A percentile compares a stretch with the other conserved stretches of the same genome.
These are phyloP conservation scores for Pseudopleuronectes americanus DNA, from an alignment of 2,797 vertebrate species.

Conservation along the genomic window DNA sequence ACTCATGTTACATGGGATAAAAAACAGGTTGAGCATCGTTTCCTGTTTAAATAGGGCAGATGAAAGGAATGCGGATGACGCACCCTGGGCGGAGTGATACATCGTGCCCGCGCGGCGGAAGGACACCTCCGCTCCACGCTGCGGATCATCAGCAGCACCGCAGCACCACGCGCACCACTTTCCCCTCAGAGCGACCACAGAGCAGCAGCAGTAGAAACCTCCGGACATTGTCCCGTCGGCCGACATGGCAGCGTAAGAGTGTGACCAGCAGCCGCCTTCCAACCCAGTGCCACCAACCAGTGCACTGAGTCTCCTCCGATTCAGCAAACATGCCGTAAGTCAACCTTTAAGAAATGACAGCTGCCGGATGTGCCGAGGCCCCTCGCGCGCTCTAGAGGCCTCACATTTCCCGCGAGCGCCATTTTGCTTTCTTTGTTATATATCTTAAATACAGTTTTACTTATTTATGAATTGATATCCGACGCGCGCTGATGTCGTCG, in stretches of 20 bases:
- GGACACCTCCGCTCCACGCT: constrained; percentile 42
- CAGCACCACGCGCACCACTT: constrained; percentile 40
- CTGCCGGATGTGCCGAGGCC: constrained; percentile 3
- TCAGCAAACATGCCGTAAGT: constrained; percentile 85
- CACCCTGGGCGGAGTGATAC: constrained; percentile 68
- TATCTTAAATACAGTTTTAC: too few relatives aligned
- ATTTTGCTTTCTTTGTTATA: neutral
- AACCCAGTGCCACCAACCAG: constrained; percentile 84
- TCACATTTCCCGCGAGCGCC: neutral
- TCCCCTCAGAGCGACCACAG: neutral
- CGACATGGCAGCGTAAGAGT: constrained; percentile 84
- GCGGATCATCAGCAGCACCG: constrained; percentile 26
- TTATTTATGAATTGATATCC: too few relatives aligned
- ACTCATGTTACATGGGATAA: too few relatives aligned
- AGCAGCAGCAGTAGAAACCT: neutral
- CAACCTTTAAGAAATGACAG: constrained; percentile 16
- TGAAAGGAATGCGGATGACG: constrained; percentile 2
- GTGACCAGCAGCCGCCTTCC: constrained; percentile 72
- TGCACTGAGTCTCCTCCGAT: constrained; percentile 82
- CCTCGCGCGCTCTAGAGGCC: neutral
- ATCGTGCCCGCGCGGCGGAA: constrained; percentile 56
- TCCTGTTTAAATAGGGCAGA: neutral
- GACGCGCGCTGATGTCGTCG: too few relatives aligned
- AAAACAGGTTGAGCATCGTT: too few relatives aligned
- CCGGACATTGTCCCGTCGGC: constrained; percentile 44